These are phyloP conservation scores for Mallotus villosus DNA, from an alignment of 2,797 vertebrate genomes.

Conservation along the genomic window DNA sequence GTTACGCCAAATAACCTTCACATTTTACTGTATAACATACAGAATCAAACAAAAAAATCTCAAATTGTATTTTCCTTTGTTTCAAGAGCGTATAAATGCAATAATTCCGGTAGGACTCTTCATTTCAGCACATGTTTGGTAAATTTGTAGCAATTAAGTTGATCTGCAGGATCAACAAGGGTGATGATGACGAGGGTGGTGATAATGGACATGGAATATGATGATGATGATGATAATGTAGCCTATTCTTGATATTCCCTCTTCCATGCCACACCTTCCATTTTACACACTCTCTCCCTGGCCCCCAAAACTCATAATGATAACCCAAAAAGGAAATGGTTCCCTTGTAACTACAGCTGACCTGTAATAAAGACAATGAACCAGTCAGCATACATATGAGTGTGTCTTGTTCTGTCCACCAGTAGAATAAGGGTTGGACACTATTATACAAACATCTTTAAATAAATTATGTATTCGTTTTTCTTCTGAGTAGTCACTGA, in stretches of 20 bases:
- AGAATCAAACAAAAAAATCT: conserved; percentile 55
- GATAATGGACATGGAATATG: conserved; percentile 17
- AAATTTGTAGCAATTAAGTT: conserved; percentile 66
- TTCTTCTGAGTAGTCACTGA: background rate
- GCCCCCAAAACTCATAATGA: conserved; percentile 53
- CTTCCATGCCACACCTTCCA: conserved; percentile 54
- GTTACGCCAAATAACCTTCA: conserved; percentile 55
- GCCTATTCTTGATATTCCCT: conserved; percentile 63
- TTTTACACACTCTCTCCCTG: conserved; percentile 58
- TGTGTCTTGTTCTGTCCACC: conserved; percentile 28
- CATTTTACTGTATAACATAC: conserved; percentile 66
- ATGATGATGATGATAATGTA: conserved; percentile 31
- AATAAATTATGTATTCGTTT: no score
- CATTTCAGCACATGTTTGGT: conserved; percentile 71
- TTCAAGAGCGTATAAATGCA: conserved; percentile 87
- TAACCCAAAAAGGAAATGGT: conserved; percentile 51
- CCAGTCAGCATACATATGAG: conserved; percentile 31
- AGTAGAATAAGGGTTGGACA: background rate
- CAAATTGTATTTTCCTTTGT: conserved; percentile 69
- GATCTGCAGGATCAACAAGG: conserved; percentile 47
- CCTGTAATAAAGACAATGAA: conserved; percentile 76
- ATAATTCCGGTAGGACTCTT: conserved; percentile 80
- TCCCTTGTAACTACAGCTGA: conserved; percentile 49
- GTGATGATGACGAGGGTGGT: conserved; percentile 40
- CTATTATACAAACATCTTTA: conserved; percentile 8